Percentiles rank a stretch among this genome's conserved stretches.
Conservation (phyloP, 2,888 invertebrate genomes). For the Rotaria sp. region DNA sequence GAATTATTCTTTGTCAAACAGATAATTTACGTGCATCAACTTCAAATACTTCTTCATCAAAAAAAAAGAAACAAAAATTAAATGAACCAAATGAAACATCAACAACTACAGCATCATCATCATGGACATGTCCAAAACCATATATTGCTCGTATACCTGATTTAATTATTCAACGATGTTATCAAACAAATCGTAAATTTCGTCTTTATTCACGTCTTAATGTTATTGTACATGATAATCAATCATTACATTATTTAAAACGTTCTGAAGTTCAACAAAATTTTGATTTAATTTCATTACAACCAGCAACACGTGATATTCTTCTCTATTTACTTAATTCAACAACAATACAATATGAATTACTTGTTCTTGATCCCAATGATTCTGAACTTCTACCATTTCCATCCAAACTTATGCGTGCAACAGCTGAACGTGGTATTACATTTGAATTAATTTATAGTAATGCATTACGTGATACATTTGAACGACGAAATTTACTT, state of each 20-base stretch:
- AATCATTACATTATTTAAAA: constrained; percentile 19
- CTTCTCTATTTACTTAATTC: constrained; percentile 1
- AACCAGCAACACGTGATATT: constrained; percentile 2
- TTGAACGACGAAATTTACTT: constrained; percentile 8
- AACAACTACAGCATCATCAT: too few relatives aligned
- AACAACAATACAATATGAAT: not conserved
- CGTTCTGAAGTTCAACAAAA: constrained; percentile 12
- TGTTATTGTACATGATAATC: constrained; percentile 22
- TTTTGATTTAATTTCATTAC: constrained; percentile 18
- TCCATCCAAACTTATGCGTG: not conserved
- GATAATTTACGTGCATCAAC: not conserved
- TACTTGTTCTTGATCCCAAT: not conserved
- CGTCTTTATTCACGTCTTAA: not conserved
- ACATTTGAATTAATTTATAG: constrained; percentile 4
- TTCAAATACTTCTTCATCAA: not conserved
- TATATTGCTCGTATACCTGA: not conserved
- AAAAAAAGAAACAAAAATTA: constrained; percentile 19
- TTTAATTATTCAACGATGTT: constrained; percentile 1
- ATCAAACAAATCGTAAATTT: not conserved
- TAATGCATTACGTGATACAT: constrained; percentile 5
- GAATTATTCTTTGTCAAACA: constrained; percentile 13
- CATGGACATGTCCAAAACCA: constrained; percentile 13
- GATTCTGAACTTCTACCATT: constrained; percentile 13
- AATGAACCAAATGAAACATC: not conserved
- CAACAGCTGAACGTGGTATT: not conserved